These are phyloP conservation scores for Rhyacophila evoluta DNA, from an alignment of 2,888 invertebrate genomes.

Conservation along the genomic window DNA sequence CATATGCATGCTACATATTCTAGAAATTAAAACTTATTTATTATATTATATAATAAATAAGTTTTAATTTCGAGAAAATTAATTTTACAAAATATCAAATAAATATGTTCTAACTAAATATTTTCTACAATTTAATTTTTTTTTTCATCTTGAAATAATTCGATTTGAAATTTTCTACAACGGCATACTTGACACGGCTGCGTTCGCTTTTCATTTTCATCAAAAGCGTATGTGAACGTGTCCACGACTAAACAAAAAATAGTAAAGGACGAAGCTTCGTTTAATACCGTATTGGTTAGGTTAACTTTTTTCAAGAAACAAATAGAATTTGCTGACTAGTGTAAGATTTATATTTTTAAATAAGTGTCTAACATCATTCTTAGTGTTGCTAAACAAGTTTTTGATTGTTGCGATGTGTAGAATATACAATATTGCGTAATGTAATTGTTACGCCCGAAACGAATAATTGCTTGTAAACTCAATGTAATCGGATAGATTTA, in stretches of 20 bases:
- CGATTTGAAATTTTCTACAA: too few species aligned
- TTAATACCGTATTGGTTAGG: constrained; percentile 51
- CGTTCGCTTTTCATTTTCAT: constrained; percentile 30
- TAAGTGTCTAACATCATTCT: constrained; percentile 21
- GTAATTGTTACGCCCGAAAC: constrained; percentile 51
- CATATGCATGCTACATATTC: too few species aligned
- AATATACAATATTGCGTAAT: constrained; percentile 44
- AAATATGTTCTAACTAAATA: too few species aligned
- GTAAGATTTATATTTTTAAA: constrained; percentile 40
- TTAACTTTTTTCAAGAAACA: constrained; percentile 46
- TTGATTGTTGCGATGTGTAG: neutral
- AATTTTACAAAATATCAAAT: too few species aligned
- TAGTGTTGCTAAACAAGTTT: neutral
- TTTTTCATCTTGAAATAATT: too few species aligned
- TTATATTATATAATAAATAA: too few species aligned
- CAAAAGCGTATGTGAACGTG: constrained; percentile 42
- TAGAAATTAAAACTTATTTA: too few species aligned
- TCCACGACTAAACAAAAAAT: constrained; percentile 49
- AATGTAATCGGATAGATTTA: constrained; percentile 1
- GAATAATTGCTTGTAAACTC: constrained; percentile 48
- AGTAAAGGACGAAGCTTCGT: constrained; percentile 49
- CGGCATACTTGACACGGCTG: neutral
- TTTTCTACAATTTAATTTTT: too few species aligned
- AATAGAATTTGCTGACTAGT: constrained; percentile 37
- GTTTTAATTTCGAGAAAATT: neutral